Percentiles rank a stretch among this genome's conserved stretches.
These are phyloP conservation scores for Galeopsomyia nigrocyanea DNA, from an alignment of 2,888 invertebrate genomes.

Conservation along the genomic window DNA sequence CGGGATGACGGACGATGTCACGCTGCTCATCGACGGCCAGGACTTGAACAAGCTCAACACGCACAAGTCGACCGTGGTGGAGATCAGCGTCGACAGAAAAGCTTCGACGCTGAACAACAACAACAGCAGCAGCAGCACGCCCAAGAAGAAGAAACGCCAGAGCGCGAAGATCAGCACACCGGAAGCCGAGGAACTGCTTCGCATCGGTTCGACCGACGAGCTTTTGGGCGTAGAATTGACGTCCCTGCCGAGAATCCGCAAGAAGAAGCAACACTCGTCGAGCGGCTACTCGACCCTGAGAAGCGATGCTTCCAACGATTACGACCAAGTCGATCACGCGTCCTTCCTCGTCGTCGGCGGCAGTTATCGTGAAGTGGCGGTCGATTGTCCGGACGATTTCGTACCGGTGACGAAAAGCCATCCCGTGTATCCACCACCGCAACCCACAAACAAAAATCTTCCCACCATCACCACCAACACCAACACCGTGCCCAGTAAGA, in stretches of 20 bases:
- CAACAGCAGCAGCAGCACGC: slow-evolving; percentile 25
- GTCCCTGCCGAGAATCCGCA: slow-evolving; percentile 50
- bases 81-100: slow-evolving; percentile 19
- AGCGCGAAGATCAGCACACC: slow-evolving; percentile 51
- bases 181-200: slow-evolving; percentile 59
- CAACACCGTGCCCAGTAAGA: slow-evolving; percentile 53
- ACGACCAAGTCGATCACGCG: slow-evolving; percentile 52
- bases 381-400: slow-evolving; percentile 66
- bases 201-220: slow-evolving; percentile 62
- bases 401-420: slow-evolving; percentile 65
- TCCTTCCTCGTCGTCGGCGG: slow-evolving; percentile 60
- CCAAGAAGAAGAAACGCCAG: slow-evolving; percentile 42
- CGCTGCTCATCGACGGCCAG: slow-evolving; percentile 61
- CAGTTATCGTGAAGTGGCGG: slow-evolving; percentile 64
- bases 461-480: slow-evolving; percentile 42
- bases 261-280: slow-evolving; percentile 63
- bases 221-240: slow-evolving; percentile 51
- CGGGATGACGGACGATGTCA: slow-evolving; percentile 62
- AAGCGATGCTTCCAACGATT: slow-evolving; percentile 62
- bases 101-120: slow-evolving; percentile 15
- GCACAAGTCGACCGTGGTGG: slow-evolving; percentile 15
- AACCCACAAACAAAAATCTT: slow-evolving; percentile 51
- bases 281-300: slow-evolving; percentile 65
- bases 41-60: slow-evolving; percentile 39
- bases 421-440: slow-evolving; percentile 66